Percentiles rank a stretch among this genome's conserved stretches.
Conservation (phyloP, 2,797 vertebrate species). For the Crenichthys baileyi region DNA sequence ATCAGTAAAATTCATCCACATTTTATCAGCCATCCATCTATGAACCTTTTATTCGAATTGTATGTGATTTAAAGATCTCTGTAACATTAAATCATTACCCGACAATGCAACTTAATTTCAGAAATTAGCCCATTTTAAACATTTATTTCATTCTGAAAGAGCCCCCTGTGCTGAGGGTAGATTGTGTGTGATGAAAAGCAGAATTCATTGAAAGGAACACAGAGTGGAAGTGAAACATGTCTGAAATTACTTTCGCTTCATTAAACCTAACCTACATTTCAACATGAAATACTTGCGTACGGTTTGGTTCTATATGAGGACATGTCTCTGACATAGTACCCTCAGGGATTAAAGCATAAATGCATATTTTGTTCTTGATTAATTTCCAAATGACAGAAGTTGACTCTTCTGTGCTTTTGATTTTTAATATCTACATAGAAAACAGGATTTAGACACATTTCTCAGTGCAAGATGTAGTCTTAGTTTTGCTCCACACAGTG, state of each 20-base stretch:
- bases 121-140: neutral
- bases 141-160: neutral
- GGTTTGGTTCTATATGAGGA: slow-evolving; percentile 17
- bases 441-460: neutral
- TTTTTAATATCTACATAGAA: neutral
- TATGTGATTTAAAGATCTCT: neutral
- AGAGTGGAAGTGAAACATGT: slow-evolving; percentile 14
- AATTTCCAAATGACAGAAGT: slow-evolving; percentile 7
- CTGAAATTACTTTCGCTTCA: slow-evolving; percentile 34
- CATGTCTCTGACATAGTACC: slow-evolving; percentile 23
- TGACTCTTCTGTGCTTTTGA: slow-evolving; percentile 4
- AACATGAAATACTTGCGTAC: slow-evolving; percentile 25
- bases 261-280: slow-evolving; percentile 48
- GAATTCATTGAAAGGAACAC: neutral
- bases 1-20: slow-evolving; percentile 24
- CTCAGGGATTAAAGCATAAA: slow-evolving; percentile 27
- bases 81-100: too few relatives aligned
- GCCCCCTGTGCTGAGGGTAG: neutral
- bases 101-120: neutral
- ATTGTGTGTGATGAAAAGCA: neutral
- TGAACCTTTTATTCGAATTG: neutral
- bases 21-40: slow-evolving; percentile 14
- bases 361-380: slow-evolving; percentile 23
- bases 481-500: neutral
- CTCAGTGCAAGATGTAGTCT: neutral